phyloP scores from a whole-genome alignment of 2,797 vertebrate genomes.

The Aselliscus stoliczkanus region DNA sequence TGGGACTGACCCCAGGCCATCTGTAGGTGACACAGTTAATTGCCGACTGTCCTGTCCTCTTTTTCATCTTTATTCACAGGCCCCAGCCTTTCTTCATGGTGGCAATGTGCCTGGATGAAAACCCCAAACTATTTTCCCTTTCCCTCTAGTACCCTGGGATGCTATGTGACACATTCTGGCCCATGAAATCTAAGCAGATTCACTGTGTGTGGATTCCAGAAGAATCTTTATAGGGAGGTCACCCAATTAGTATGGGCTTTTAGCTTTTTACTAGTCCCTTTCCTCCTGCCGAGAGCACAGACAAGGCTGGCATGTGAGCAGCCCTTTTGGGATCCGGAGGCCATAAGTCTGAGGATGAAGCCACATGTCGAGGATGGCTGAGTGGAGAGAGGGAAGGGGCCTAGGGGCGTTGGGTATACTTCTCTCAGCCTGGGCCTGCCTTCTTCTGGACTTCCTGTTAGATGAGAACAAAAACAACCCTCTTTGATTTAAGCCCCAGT shows the following conservation, averaged over 20 bases:
- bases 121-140: neutral
- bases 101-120: neutral
- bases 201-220: neutral
- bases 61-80: neutral
- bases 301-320: neutral
- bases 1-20: neutral
- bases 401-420: rapidly evolving
- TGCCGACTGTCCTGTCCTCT: rapidly evolving
- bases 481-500: neutral
- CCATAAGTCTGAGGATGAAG: neutral
- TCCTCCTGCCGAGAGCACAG: neutral
- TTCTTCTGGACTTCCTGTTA: neutral
- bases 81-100: neutral
- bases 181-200: neutral
- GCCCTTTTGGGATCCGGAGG: neutral
- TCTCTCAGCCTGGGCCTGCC: neutral
- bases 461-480: neutral
- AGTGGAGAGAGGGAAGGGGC: neutral
- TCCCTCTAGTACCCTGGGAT: neutral
- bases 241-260: neutral
- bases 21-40: neutral
- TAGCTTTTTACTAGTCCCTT: neutral
- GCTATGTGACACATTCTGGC: neutral
- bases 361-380: neutral
- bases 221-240: neutral